Base-by-base conservation (phyloP, 2,888 invertebrate genomes). In the Agrochola lychnidis region DNA sequence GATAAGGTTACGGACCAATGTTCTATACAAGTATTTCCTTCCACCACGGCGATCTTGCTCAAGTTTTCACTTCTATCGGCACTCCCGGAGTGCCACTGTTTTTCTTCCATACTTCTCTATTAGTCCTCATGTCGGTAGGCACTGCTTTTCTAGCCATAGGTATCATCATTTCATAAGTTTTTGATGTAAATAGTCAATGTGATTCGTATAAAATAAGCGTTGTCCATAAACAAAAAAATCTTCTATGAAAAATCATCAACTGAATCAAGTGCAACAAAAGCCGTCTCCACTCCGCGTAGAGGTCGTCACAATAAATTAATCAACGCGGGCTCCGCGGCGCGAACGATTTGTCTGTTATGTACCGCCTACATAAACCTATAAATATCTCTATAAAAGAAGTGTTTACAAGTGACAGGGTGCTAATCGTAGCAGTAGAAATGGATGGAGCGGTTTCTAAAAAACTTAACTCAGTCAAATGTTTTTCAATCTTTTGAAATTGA, bases 221-320 rank as follows among this genome's bases (percentile, higher is more conserved):
- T 25, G 5, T n/a, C 10, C 5, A 9, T 25, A 57, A 9, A 9
- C 30, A 45, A 57, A 36, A 36, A 56, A 72, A 5, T 0, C 16
- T 16, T 45, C 16, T 14, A 22, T 42, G 22, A 30, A 70, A 36
- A 56, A n/a, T 36, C 22, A 30, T 5, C 0, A 22, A 19, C 2
- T 30, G 9, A 66, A 16, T 25, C 0, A 51, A 45, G 9, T 19
- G 22, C 10, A 66, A 56, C 30, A 64, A 68, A 87, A 87, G 87
- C 86, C 72, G 25, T 72, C 79, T 86, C 85, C 89, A 83, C 68
- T 75, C 79, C 57, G 0, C 10, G 0, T 25, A 48, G 76, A 75
- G 79, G 85, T 89, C 84, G 87, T 86, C 90, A 89, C 90, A 89
- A 91, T 93, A 91, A 92, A 91, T 91, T 90, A 92, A 93, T 92